A percentile compares a stretch with the other conserved stretches of the same genome.
These are phyloP conservation scores for Palythoa grandiflora DNA, from an alignment of 92 coral and sea anemone genomes.

Conservation along the genomic window DNA sequence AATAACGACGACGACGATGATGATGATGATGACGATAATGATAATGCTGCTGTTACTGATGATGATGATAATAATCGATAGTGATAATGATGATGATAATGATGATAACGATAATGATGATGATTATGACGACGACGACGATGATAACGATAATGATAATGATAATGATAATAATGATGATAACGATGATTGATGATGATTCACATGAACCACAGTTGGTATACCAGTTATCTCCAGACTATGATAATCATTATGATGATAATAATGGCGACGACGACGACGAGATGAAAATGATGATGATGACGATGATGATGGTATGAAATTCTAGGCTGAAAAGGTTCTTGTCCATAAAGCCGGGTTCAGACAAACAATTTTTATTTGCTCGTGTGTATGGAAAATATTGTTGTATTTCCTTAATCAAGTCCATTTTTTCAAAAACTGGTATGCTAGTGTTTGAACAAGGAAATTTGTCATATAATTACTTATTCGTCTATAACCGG, in stretches of 20 bases:
- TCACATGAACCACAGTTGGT: background rate
- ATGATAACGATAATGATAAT: background rate
- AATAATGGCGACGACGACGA: background rate
- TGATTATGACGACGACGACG: background rate
- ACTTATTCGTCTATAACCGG: too few relatives aligned
- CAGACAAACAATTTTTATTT: too few relatives aligned
- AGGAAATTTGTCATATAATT: too few relatives aligned
- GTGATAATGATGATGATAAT: background rate
- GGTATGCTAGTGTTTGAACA: too few relatives aligned
- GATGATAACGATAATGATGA: background rate
- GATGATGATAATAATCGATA: too few relatives aligned
- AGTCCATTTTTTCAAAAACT: too few relatives aligned
- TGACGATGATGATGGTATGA: background rate
- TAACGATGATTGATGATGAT: background rate
- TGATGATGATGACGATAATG: background rate
- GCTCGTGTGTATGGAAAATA: too few relatives aligned
- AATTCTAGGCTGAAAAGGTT: too few relatives aligned
- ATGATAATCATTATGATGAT: background rate
- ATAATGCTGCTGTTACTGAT: background rate
- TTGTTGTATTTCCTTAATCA: too few relatives aligned
- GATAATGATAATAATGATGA: too few relatives aligned
- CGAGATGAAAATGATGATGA: background rate
- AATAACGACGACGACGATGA: background rate
- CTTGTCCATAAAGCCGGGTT: too few relatives aligned
- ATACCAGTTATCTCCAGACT: background rate